These are phyloP conservation scores for Craniophora ligustri DNA, from an alignment of 2,888 invertebrate species.

Conservation along the genomic window DNA sequence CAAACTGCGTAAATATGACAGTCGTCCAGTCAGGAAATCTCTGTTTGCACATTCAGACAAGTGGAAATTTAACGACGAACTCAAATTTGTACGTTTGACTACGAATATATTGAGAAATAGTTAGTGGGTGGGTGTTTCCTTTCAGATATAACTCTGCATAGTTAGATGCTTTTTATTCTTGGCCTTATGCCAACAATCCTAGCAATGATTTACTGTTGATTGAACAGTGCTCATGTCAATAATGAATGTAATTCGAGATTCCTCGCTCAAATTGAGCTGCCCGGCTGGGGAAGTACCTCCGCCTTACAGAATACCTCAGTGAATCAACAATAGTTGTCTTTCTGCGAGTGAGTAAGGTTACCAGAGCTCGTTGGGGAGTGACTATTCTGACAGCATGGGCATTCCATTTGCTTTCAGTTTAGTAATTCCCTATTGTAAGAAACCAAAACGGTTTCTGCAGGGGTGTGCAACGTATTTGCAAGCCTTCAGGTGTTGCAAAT, in stretches of 20 bases:
- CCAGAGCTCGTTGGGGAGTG: too few species aligned
- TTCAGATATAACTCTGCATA: conserved; percentile 14
- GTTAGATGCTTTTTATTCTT: conserved; percentile 33
- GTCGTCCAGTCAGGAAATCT: background rate
- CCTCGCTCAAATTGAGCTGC: too few species aligned
- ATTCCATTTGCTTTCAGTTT: too few species aligned
- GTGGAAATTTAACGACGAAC: conserved; percentile 1
- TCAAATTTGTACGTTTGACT: conserved; percentile 1
- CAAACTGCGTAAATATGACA: background rate
- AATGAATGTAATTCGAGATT: conserved; percentile 29
- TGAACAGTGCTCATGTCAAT: conserved; percentile 39
- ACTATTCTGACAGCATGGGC: too few species aligned
- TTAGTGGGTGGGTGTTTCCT: conserved; percentile 18
- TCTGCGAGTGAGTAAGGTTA: too few species aligned
- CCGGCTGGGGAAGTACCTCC: too few species aligned
- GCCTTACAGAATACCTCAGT: too few species aligned
- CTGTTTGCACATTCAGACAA: background rate
- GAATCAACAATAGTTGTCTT: too few species aligned
- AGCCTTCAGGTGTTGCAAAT: too few species aligned
- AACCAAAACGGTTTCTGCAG: too few species aligned
- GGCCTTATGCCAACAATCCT: conserved; percentile 36
- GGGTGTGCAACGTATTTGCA: too few species aligned
- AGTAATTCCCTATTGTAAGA: too few species aligned
- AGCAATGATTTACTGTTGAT: conserved; percentile 37
- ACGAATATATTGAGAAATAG: conserved; percentile 17